Base-by-base conservation (phyloP, 2,113 vertebrate species). In the Paralichthys olivaceus region DNA sequence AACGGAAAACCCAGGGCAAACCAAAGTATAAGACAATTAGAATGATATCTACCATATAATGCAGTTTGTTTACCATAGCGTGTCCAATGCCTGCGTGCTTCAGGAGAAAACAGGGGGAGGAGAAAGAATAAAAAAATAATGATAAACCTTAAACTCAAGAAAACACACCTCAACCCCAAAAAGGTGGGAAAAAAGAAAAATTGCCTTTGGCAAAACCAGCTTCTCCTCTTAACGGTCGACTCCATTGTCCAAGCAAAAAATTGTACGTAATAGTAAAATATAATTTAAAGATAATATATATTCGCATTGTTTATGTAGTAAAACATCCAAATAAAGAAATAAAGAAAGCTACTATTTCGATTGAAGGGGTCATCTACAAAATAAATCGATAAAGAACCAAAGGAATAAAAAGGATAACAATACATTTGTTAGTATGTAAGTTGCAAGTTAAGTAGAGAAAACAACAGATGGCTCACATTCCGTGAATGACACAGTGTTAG, bases 61-160 rank as follows among this genome's bases (percentile, higher is more conserved):
- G 97, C 95, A 98, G 97, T 97, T 96, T 98, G 97, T 98, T 98
- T 98, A 98, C 97, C 97, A 97, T 97, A 96, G 97, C 97, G 96
- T 98, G 97, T 98, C 97, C 97, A 94, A 98, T 98, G 95, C 97
- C 97, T 96, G 96, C 96, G 95, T 98, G 96, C 97, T 98, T 95
- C 92, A 92, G 90, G 93, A 93, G 91, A 90, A 91, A 94, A 80
- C 80, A 91, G 90, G 92, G 89, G 87, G 65, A 79, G 84, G 85
- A 87, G 83, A 92, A 89, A 92, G 90, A 93, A 95, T 85, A 94
- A 93, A 81, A 90, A 80, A 89, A 95, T 90, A 95, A 95, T 94
- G 95, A 96, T 94, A 94, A 95, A 95, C 93, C 87, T 93, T 96
- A 94, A 91, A 94, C 91, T 90, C 86, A 92, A 91, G 90, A 92